phyloP scores from a whole-genome alignment of 2,888 invertebrate genomes.

The Carterocephalus palaemon region DNA sequence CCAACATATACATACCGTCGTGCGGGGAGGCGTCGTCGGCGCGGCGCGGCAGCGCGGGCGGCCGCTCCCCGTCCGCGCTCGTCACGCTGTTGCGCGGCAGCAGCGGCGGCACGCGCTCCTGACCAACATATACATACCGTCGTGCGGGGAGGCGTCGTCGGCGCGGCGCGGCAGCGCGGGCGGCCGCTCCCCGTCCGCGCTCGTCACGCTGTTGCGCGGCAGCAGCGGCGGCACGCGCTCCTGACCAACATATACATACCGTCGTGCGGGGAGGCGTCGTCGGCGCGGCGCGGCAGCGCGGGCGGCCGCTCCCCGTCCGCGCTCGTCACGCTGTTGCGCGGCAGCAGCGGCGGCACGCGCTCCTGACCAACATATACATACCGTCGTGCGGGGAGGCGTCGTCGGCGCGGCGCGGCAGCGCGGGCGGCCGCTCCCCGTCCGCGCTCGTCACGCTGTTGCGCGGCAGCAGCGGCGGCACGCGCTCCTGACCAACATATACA shows the following conservation, averaged over 20 bases:
- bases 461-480: too few species aligned
- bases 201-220: slow-evolving; percentile 42
- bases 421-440: too few species aligned
- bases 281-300: slow-evolving; percentile 17
- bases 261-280: slow-evolving; percentile 11
- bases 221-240: slow-evolving; percentile 60
- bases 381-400: too few species aligned
- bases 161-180: slow-evolving; percentile 19
- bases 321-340: slow-evolving; percentile 38
- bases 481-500: too few species aligned
- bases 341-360: slow-evolving; percentile 58
- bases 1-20: too few species aligned
- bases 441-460: too few species aligned
- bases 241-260: slow-evolving; percentile 36
- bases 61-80: slow-evolving; percentile 22
- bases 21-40: slow-evolving; percentile 11
- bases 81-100: slow-evolving; percentile 45
- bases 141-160: slow-evolving; percentile 10
- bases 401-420: too few species aligned
- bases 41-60: slow-evolving; percentile 19
- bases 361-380: too few species aligned
- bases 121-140: slow-evolving; percentile 15
- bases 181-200: slow-evolving; percentile 20
- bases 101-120: slow-evolving; percentile 60
- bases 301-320: slow-evolving; percentile 21